Conservation (phyloP, 1,140 invertebrate genomes). For the Physella acuta region DNA sequence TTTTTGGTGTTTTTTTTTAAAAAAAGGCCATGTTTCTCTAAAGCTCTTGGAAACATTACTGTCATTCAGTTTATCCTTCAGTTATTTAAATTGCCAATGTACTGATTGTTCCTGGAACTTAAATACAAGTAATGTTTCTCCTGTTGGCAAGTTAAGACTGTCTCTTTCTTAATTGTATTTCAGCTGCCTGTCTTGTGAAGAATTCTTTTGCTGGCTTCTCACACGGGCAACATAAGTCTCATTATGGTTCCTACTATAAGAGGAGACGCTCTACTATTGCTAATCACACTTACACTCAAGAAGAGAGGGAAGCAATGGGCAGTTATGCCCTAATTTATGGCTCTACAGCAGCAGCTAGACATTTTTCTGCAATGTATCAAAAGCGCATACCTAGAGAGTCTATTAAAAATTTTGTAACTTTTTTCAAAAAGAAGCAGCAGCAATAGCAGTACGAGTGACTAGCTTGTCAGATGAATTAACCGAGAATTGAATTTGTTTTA, state of each 20-base stretch:
- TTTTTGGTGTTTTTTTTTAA: too few species aligned
- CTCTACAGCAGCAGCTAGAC: conserved; percentile 1
- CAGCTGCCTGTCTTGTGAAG: conserved; percentile 10
- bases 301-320: conserved; percentile 7
- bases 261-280: neutral
- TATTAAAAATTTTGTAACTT: conserved; percentile 1
- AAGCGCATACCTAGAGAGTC: conserved; percentile 11
- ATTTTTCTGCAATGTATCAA: neutral
- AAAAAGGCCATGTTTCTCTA: too few species aligned
- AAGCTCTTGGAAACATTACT: too few species aligned
- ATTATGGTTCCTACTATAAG: neutral
- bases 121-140: too few species aligned
- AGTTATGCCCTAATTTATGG: conserved; percentile 7
- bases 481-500: too few species aligned
- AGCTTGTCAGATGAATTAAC: too few species aligned
- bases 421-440: neutral
- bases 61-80: too few species aligned
- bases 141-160: neutral
- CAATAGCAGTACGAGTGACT: too few species aligned
- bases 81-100: too few species aligned
- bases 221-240: neutral
- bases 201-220: neutral
- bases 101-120: too few species aligned
- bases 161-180: neutral
- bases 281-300: conserved; percentile 6